Conservation (phyloP, 2,113 vertebrate species). For the Anhinga rufa region DNA sequence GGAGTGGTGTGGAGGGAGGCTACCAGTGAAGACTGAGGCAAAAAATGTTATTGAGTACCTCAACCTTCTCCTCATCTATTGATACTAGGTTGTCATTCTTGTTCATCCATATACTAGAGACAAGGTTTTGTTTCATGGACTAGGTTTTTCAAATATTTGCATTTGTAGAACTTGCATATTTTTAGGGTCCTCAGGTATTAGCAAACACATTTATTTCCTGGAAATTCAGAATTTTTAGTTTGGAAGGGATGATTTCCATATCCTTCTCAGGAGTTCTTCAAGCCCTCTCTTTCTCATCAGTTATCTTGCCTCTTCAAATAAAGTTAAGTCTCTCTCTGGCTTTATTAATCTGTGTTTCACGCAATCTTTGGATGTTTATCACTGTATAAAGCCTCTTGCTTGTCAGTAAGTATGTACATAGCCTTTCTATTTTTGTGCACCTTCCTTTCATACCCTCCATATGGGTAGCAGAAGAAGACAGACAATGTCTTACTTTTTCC, state of each 20-base stretch:
- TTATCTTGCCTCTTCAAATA: neutral
- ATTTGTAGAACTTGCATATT: too few relatives aligned
- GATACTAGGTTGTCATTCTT: too few relatives aligned
- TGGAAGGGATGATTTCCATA: neutral
- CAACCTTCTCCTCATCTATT: too few relatives aligned
- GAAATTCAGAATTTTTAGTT: neutral
- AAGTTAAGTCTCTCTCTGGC: neutral
- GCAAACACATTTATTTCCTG: neutral
- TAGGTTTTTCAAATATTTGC: neutral
- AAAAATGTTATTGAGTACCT: too few relatives aligned
- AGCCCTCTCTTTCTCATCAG: neutral
- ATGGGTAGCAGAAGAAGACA: neutral
- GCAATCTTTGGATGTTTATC: neutral
- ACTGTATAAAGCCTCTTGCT: neutral
- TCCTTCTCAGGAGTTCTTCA: neutral
- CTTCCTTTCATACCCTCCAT: neutral
- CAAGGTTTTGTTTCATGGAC: neutral
- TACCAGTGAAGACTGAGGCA: too few relatives aligned
- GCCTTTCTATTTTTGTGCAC: neutral
- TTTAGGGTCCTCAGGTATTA: neutral
- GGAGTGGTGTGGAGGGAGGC: too few relatives aligned
- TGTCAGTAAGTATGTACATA: neutral
- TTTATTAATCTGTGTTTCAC: neutral
- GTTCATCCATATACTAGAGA: too few relatives aligned
- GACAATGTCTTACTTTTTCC: neutral